These are phyloP conservation scores for Odontocerum albicorne DNA, from an alignment of 2,888 invertebrate species.

Conservation along the genomic window DNA sequence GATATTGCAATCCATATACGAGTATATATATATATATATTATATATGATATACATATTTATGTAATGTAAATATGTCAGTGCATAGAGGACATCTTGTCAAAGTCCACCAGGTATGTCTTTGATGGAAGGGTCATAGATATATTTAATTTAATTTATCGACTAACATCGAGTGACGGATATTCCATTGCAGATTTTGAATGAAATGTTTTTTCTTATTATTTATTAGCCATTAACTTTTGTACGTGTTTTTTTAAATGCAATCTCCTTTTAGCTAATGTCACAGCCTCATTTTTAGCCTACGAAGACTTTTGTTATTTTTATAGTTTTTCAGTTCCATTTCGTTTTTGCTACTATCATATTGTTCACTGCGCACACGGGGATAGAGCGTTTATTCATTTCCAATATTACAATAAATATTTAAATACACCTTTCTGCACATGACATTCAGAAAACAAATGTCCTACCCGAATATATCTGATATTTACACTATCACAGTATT, in stretches of 20 bases:
- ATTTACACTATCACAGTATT: constrained; percentile 36
- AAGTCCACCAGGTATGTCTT: too few relatives aligned
- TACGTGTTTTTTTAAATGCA: constrained; percentile 41
- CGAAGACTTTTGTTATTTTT: constrained; percentile 45
- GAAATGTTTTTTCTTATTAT: constrained; percentile 49
- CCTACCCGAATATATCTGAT: constrained; percentile 33
- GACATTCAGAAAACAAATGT: constrained; percentile 3
- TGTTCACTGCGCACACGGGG: constrained; percentile 29
- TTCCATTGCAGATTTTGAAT: constrained; percentile 10
- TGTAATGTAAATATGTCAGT: too few relatives aligned
- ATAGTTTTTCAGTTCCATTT: constrained; percentile 23
- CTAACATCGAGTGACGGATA: constrained; percentile 16
- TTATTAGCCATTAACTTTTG: constrained; percentile 53
- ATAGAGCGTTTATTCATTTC: constrained; percentile 36
- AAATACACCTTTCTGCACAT: constrained; percentile 14
- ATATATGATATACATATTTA: too few relatives aligned
- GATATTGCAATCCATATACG: too few relatives aligned
- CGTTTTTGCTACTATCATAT: constrained; percentile 22
- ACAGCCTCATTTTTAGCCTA: constrained; percentile 61
- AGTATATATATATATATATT: too few relatives aligned
- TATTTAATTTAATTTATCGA: too few relatives aligned
- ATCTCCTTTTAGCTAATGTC: constrained; percentile 56
- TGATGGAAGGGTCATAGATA: too few relatives aligned
- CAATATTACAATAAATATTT: constrained; percentile 22
- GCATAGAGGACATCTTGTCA: too few relatives aligned